Evolutionary conservation across 2,113 vertebrate species (phyloP), one percentile per base, ranked within the genome.

Genomic region (Thunnus maccoyii): DNA sequence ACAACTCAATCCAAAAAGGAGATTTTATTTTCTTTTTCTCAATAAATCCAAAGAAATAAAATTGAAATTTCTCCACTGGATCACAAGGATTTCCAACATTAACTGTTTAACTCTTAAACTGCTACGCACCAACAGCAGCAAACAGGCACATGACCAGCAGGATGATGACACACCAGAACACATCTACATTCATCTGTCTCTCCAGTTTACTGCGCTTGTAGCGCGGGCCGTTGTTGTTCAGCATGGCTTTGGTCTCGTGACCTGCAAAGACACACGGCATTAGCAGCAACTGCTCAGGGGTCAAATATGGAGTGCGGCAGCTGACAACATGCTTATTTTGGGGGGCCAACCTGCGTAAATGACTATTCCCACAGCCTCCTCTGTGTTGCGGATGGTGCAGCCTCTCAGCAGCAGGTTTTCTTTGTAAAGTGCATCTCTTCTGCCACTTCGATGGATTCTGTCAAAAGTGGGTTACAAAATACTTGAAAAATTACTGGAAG

Each of bases 121-220:
- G 74, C 10, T 79, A 95, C 97, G 91, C 95, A 99, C 98, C 98
- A 0, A 99, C 89, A 6, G 98, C 97, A 14, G 97, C 94, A 89
- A 98, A 96, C 63, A 99, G 95, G 86, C 97, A 98, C 96, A 99
- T 97, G 85, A 96, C 91, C 54, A 98, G 64, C 88, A 99, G 97
- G 92, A 99, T 98, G 86, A 99, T 92, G 89, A 99, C 97, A 88
- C 98, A 99, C 97, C 98, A 99, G 93, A 98, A 98, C 80, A 99
- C 97, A 22, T 99, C 96, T 0, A 96, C 91, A 87, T 99, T 99
- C 98, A 99, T 99, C 90, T 97, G 97, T 25, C 97, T 92, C 94
- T 99, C 98, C 76, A 99, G 97, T 91, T 96, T 97, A 76, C 98
- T 99, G 88, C 97, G 97, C 84, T 99, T 99, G 93, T 98, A 99